phyloP scores from a whole-genome alignment of 2,113 vertebrate species.

The Chaetorhynchus papuensis region DNA sequence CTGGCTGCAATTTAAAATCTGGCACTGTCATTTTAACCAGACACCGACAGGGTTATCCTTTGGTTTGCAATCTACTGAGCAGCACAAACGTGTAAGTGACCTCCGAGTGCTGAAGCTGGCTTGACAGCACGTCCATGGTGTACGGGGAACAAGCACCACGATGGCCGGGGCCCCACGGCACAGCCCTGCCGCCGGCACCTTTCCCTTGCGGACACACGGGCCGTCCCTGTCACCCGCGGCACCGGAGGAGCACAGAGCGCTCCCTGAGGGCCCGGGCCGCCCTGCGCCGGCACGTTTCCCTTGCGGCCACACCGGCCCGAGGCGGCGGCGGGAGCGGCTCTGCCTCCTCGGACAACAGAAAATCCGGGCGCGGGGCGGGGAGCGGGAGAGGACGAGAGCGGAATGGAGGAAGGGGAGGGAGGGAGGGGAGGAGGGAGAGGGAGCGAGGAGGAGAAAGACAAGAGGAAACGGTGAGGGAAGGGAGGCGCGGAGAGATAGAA shows the following conservation, averaged over 20 bases:
- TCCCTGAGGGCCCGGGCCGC: background rate
- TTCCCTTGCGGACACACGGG: fast-evolving
- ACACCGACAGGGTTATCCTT: background rate
- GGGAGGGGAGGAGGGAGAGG: too few relatives aligned
- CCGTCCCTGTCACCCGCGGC: too few relatives aligned
- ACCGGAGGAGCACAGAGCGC: background rate
- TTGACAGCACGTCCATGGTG: fast-evolving
- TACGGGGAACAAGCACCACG: fast-evolving
- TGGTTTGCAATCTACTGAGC: background rate
- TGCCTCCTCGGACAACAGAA: background rate
- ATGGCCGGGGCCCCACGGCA: background rate
- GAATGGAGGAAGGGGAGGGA: background rate
- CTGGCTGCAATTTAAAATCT: background rate
- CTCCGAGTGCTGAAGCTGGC: fast-evolving
- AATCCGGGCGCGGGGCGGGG: background rate
- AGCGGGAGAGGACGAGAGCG: background rate
- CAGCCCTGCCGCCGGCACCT: fast-evolving
- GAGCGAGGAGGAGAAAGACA: background rate
- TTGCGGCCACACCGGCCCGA: background rate
- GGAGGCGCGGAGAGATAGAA: too few relatives aligned
- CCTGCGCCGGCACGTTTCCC: background rate
- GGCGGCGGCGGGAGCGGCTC: background rate
- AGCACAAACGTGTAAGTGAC: fast-evolving
- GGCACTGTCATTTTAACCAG: background rate
- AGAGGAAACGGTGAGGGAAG: background rate